Base-by-base conservation (phyloP, 1,140 invertebrate species). In the Bombus affinis region DNA sequence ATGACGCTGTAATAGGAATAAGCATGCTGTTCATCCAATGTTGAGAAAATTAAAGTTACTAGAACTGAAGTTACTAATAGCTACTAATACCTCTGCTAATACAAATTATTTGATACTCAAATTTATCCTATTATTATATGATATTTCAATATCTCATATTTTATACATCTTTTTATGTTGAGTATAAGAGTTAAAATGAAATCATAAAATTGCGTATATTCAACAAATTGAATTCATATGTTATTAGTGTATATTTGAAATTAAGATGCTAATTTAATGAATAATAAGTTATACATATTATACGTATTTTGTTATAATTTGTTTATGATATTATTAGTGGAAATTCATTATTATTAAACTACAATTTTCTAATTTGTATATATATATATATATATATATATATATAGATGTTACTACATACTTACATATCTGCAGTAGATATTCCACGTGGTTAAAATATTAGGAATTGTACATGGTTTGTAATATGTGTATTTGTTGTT, bases 361-460 rank as follows among this genome's bases (percentile, higher is more conserved):
- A 39, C 22, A 10, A 70, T 12, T 28, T 37, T 15, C 37, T 70
- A 18, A 28, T 25, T 13, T 28, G 0, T 39, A 37, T 66, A 18
- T 66, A 66, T n/a, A n/a, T 59, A 3, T 59, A 10, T 59, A 28
- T 28, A 59, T 59, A 59, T 59, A 59, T 28, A 28, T 28, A 25
- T 6, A 18, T 59, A 62, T 59, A 59, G 0, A 59, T 12, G 28
- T 62, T 1, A 10, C 25, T 62, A n/a, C 9, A 12, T 59, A n/a
- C 28, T 10, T 28, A n/a, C 28, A 59, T 12, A 59, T 59, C 28
- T n/a, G 10, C 0, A 25, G 66, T 35, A 32, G 6, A 68, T 71
- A 12, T n/a, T 39, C 80, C 87, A 88, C 80, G 85, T 88, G 86
- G 80, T 75, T 81, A 12, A 28, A n/a, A 10, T 28, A n/a, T 75